Evolutionary conservation across 2,113 vertebrate species (phyloP).

Genomic region (Orientallactaga bullata): DNA sequence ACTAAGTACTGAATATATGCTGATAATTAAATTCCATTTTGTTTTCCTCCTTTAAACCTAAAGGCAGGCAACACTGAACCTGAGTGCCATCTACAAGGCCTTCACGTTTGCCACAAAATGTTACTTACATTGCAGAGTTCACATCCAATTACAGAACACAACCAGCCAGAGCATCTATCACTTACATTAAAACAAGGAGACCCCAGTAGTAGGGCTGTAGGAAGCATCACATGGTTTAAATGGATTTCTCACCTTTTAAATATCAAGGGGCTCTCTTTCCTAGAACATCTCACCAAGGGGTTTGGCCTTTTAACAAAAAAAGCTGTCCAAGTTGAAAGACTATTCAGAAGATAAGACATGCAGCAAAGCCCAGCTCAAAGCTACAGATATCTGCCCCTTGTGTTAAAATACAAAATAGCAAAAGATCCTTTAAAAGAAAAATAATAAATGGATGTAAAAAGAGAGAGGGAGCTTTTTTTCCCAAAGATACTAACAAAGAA

Average conservation of each 20-base stretch:
- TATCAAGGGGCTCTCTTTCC: conserved; percentile 82
- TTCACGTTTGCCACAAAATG: conserved; percentile 88
- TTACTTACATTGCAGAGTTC: conserved; percentile 84
- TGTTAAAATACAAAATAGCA: conserved; percentile 73
- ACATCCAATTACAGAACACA: conserved; percentile 87
- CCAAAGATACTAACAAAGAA: conserved; percentile 25
- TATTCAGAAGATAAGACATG: conserved; percentile 76
- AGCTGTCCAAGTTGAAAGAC: conserved; percentile 76
- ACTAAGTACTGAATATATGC: conserved; percentile 83
- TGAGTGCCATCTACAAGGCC: conserved; percentile 43
- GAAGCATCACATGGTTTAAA: conserved; percentile 84
- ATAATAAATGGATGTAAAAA: conserved; percentile 62
- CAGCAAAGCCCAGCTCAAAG: conserved; percentile 75
- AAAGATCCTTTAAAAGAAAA: conserved; percentile 63
- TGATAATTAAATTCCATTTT: conserved; percentile 86
- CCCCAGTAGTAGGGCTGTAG: conserved; percentile 59
- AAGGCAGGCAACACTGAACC: conserved; percentile 66
- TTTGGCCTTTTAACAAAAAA: conserved; percentile 83
- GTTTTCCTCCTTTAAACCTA: conserved; percentile 72
- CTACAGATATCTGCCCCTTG: conserved; percentile 69
- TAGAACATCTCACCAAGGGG: conserved; percentile 79
- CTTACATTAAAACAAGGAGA: conserved; percentile 84
- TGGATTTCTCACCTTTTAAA: conserved; percentile 87
- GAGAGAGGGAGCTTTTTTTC: background rate
- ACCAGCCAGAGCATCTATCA: conserved; percentile 82